Evolutionary conservation across 2,113 vertebrate genomes (phyloP).

Genomic region (Melanocharis versteri): DNA sequence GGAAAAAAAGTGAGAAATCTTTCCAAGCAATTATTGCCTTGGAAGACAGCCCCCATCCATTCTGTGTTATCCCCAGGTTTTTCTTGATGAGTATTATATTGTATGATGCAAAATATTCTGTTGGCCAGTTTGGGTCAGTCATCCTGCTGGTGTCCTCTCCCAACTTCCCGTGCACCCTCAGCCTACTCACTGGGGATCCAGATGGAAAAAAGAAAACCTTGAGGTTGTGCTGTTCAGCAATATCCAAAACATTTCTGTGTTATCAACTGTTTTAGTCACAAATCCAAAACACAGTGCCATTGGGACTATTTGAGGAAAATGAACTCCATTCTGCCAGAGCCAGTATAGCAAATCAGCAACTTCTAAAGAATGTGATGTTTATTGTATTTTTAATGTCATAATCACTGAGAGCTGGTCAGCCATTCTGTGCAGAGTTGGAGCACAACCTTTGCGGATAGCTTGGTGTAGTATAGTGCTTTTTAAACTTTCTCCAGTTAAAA

Average conservation of each 20-base stretch:
- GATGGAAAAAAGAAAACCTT: not conserved
- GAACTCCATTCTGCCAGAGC: not conserved
- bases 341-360: not conserved
- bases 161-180: not conserved
- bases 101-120: not conserved
- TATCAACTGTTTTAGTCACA: not conserved
- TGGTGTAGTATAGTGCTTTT: not conserved
- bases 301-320: not conserved
- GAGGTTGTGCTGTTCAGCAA: not conserved
- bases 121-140: not conserved
- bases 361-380: not conserved
- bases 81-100: not conserved
- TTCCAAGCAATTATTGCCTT: not conserved
- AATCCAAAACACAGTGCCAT: not conserved
- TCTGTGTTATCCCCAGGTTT: not conserved
- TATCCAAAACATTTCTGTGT: not conserved
- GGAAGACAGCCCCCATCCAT: not conserved
- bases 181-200: not conserved
- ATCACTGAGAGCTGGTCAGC: not conserved
- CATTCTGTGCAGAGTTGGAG: not conserved
- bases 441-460: not conserved
- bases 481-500: not conserved
- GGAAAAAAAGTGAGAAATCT: not conserved
- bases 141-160: not conserved
- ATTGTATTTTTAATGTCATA: not conserved